Evolutionary conservation across 23 tunicate genomes (phyloP).

Genomic region (Clavelina lepadiformis): DNA sequence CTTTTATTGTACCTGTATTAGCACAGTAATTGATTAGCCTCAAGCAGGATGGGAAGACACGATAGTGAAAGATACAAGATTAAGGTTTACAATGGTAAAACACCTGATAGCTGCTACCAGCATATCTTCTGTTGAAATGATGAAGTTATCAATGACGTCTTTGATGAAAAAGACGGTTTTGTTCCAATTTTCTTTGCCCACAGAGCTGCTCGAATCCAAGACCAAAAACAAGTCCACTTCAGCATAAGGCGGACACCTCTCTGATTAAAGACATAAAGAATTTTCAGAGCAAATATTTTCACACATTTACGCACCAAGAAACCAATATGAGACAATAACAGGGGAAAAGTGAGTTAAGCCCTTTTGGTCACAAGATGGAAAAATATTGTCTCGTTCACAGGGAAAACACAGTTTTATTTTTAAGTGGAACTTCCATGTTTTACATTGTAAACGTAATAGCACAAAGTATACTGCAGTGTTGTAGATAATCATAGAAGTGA

Average conservation of each 20-base stretch:
- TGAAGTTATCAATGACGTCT: conserved; percentile 60
- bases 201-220: conserved; percentile 92
- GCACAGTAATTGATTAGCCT: background rate
- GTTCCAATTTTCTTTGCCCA: conserved; percentile 90
- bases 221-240: conserved; percentile 72
- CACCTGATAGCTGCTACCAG: conserved; percentile 84
- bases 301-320: background rate
- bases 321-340: too few species aligned
- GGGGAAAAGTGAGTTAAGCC: too few species aligned
- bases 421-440: too few species aligned
- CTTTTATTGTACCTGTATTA: conserved; percentile 55
- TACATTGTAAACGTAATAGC: too few species aligned
- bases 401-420: too few species aligned
- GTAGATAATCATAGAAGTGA: too few species aligned
- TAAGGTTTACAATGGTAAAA: background rate
- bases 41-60: background rate
- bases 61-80: background rate
- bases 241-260: conserved; percentile 69
- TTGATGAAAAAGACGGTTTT: conserved; percentile 63
- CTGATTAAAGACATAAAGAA: conserved; percentile 8
- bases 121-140: conserved; percentile 53
- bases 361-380: too few species aligned
- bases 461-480: too few species aligned
- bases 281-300: background rate
- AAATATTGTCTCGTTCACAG: too few species aligned